phyloP scores from a whole-genome alignment of 2,888 invertebrate genomes.

The Trachelus iudaicus region DNA sequence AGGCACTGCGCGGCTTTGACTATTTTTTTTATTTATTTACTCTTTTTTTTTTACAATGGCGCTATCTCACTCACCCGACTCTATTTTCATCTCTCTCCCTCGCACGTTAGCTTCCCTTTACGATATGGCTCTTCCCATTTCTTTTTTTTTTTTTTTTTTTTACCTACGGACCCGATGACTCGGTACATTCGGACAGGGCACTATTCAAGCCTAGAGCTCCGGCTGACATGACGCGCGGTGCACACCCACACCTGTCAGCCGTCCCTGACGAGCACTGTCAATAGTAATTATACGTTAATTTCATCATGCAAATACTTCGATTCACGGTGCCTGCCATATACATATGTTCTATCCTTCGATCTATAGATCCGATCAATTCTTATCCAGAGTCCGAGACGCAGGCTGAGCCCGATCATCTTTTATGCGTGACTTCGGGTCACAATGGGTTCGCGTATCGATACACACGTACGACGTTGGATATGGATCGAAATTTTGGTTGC shows the following conservation, averaged over 20 bases:
- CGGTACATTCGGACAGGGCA: conserved; percentile 33
- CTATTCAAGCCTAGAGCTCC: conserved; percentile 37
- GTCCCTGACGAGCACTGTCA: conserved; percentile 40
- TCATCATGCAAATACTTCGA: conserved; percentile 25
- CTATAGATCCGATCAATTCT: background rate
- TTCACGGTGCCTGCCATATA: background rate
- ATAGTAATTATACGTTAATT: conserved; percentile 54
- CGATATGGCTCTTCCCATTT: background rate
- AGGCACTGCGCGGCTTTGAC: conserved; percentile 26
- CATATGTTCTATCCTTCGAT: background rate
- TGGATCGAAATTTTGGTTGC: too few species aligned
- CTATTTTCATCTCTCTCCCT: conserved; percentile 22
- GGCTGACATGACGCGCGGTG: conserved; percentile 29
- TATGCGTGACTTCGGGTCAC: too few species aligned
- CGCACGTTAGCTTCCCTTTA: background rate
- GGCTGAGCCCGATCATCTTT: background rate
- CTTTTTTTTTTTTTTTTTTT: background rate
- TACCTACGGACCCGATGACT: conserved; percentile 33
- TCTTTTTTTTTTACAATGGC: conserved; percentile 17
- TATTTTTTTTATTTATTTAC: conserved; percentile 16
- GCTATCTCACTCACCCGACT: conserved; percentile 7
- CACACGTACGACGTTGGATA: too few species aligned
- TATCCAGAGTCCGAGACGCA: background rate
- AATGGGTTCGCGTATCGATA: too few species aligned
- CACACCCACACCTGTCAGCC: conserved; percentile 45